Evolutionary conservation across 1,140 invertebrate genomes (phyloP).

Genomic region (Steinernema feltiae): DNA sequence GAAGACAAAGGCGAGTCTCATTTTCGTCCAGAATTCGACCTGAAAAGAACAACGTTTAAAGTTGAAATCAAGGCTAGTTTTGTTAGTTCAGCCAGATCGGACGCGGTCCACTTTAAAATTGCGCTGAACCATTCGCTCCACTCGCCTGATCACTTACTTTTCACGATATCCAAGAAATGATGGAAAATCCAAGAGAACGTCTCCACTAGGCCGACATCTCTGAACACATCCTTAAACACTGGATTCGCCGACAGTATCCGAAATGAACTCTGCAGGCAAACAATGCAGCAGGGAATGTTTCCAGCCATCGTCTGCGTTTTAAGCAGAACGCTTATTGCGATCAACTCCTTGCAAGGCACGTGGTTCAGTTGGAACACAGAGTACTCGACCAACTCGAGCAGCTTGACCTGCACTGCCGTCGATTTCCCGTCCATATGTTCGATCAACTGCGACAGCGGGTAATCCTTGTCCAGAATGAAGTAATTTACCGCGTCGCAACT

Average conservation of each 20-base stretch:
- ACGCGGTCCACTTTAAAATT: too few relatives aligned
- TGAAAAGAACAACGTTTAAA: slow-evolving; percentile 12
- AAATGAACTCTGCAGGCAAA: slow-evolving; percentile 66
- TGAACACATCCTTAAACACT: slow-evolving; percentile 93
- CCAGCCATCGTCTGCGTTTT: slow-evolving; percentile 67
- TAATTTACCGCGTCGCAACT: slow-evolving; percentile 97
- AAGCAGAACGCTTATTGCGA: slow-evolving; percentile 83
- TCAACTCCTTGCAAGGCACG: slow-evolving; percentile 96
- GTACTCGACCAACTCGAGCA: slow-evolving; percentile 89
- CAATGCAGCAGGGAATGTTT: slow-evolving; percentile 29
- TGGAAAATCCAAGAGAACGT: slow-evolving; percentile 66
- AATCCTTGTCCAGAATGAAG: slow-evolving; percentile 92
- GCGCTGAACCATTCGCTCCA: too few relatives aligned
- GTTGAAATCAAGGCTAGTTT: too few relatives aligned
- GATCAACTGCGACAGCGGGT: slow-evolving; percentile 87
- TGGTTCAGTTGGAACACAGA: slow-evolving; percentile 94
- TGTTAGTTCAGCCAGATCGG: too few relatives aligned
- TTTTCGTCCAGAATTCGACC: slow-evolving; percentile 48
- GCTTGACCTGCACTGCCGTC: slow-evolving; percentile 83
- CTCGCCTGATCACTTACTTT: slow-evolving; percentile 12
- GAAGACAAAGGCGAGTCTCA: slow-evolving; percentile 69
- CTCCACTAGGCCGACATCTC: slow-evolving; percentile 93
- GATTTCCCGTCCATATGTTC: slow-evolving; percentile 87
- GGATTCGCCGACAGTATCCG: slow-evolving; percentile 69
- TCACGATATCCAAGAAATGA: slow-evolving; percentile 16